Evolutionary conservation across 2,888 invertebrate species (phyloP).

Genomic region (Watsonalla cultraria): DNA sequence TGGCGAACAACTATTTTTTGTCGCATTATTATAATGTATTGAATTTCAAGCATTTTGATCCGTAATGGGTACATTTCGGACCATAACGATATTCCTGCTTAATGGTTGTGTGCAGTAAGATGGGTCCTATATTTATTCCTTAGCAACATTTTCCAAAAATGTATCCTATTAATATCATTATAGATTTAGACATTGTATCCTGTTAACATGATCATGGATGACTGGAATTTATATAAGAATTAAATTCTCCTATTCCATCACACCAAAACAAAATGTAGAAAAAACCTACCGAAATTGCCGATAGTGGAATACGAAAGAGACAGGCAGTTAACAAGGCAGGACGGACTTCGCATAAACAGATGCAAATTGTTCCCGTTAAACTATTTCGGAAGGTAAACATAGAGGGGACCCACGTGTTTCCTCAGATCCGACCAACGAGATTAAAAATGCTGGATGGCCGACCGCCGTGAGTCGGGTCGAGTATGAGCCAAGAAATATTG

Average conservation of each 20-base stretch:
- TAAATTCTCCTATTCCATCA: no score
- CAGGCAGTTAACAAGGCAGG: slow-evolving; percentile 72
- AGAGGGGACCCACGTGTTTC: slow-evolving; percentile 69
- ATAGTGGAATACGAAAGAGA: slow-evolving; percentile 38
- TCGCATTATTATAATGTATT: slow-evolving; percentile 8
- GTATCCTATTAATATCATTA: no score
- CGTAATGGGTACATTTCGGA: background rate
- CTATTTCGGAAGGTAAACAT: slow-evolving; percentile 78
- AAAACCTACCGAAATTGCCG: slow-evolving; percentile 13
- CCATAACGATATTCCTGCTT: no score
- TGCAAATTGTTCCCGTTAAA: slow-evolving; percentile 78
- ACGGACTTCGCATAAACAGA: slow-evolving; percentile 73
- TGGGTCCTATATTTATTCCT: no score
- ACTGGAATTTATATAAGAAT: no score
- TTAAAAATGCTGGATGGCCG: slow-evolving; percentile 76
- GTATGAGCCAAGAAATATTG: slow-evolving; percentile 70
- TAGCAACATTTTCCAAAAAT: no score
- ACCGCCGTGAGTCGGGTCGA: slow-evolving; percentile 57
- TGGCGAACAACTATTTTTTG: slow-evolving; percentile 24
- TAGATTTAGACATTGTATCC: no score
- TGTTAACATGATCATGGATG: no score
- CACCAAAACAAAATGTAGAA: background rate
- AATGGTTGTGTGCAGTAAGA: no score
- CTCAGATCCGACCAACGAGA: slow-evolving; percentile 70
- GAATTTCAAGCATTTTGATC: background rate